Conservation (phyloP, 2,888 invertebrate genomes). For the Pherbina coryleti region DNA sequence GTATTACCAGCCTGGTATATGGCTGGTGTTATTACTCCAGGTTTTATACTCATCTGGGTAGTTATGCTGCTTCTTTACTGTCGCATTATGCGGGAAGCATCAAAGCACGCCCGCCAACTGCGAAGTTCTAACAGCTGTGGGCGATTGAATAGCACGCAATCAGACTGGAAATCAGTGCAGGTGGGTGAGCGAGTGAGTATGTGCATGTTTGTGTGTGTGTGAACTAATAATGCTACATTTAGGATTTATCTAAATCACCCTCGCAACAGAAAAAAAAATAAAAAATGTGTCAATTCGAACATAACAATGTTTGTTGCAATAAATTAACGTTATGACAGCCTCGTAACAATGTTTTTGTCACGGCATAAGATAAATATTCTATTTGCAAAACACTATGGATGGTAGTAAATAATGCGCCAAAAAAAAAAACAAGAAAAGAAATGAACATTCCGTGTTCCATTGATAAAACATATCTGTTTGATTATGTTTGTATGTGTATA, state of each 20-base stretch:
- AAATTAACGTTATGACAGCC: constrained; percentile 21
- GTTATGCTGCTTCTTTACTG: constrained; percentile 82
- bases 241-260: neutral
- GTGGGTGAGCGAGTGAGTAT: constrained; percentile 64
- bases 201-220: neutral
- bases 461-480: constrained; percentile 13
- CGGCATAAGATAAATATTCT: constrained; percentile 16
- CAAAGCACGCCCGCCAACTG: constrained; percentile 78
- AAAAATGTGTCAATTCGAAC: neutral
- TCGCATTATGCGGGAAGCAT: constrained; percentile 84
- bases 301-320: neutral
- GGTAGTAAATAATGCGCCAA: constrained; percentile 23
- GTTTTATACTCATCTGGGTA: constrained; percentile 81
- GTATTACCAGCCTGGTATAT: constrained; percentile 72
- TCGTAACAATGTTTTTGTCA: constrained; percentile 21
- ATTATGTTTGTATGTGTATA: neutral
- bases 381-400: constrained; percentile 10
- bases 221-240: neutral
- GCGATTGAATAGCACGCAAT: constrained; percentile 53
- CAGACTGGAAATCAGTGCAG: constrained; percentile 84
- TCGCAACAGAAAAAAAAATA: neutral
- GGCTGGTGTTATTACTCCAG: constrained; percentile 75
- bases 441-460: neutral
- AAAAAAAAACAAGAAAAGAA: too few relatives aligned
- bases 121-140: constrained; percentile 71